Conservation (phyloP, 2,888 invertebrate species). For the Phortica magna region DNA sequence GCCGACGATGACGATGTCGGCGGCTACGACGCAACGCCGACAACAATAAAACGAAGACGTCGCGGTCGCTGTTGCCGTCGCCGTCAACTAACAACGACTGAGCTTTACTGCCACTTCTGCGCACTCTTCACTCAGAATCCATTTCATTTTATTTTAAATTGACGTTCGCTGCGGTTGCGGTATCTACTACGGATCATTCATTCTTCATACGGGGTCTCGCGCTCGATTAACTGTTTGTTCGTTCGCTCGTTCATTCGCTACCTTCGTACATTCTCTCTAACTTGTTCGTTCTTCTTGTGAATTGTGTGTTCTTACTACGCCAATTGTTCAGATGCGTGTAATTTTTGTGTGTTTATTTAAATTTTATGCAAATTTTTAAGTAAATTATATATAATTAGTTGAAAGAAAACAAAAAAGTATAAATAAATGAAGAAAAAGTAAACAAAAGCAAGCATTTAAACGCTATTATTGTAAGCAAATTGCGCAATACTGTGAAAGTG, state of each 20-base stretch:
- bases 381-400: constrained; percentile 52
- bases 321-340: neutral
- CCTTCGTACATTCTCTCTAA: neutral
- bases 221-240: constrained; percentile 4
- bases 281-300: neutral
- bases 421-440: constrained; percentile 42
- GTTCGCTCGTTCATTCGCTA: neutral
- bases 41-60: constrained; percentile 2
- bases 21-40: constrained; percentile 32
- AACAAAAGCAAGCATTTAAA: constrained; percentile 39
- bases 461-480: constrained; percentile 41
- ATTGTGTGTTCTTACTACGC: neutral
- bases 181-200: constrained; percentile 46
- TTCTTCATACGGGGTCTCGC: constrained; percentile 38
- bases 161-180: constrained; percentile 51
- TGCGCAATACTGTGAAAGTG: constrained; percentile 47
- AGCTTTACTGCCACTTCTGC: constrained; percentile 57
- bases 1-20: constrained; percentile 33
- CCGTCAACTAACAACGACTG: neutral
- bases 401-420: constrained; percentile 50
- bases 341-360: constrained; percentile 11
- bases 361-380: constrained; percentile 15
- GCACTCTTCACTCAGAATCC: constrained; percentile 66
- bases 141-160: constrained; percentile 70
- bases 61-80: constrained; percentile 39